phyloP scores from a whole-genome alignment of 2,797 vertebrate species.

The Lepidocolaptes lacrymiger region DNA sequence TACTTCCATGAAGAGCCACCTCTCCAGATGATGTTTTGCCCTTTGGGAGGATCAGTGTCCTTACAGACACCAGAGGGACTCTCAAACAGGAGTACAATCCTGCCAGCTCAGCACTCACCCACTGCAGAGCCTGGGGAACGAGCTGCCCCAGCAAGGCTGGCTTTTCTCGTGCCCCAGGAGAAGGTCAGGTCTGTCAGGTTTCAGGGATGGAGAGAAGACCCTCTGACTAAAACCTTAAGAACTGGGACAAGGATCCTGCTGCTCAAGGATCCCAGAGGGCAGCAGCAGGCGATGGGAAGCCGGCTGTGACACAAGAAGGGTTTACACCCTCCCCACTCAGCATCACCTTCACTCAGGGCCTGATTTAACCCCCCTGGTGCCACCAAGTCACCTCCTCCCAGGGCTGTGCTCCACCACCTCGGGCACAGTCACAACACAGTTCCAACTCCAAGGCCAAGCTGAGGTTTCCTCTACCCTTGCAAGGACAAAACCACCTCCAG shows the following conservation, averaged over 20 bases:
- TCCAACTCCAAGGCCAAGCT: not conserved
- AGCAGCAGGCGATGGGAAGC: not conserved
- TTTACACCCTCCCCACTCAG: not conserved
- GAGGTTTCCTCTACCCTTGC: fast-evolving
- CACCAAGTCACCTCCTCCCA: not conserved
- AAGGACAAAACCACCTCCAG: not conserved
- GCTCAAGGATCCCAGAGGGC: not conserved
- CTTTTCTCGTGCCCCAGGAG: not conserved
- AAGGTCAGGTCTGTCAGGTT: not conserved
- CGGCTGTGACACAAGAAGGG: not conserved
- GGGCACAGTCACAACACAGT: not conserved
- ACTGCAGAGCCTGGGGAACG: not conserved
- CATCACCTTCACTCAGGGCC: not conserved
- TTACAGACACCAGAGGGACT: not conserved
- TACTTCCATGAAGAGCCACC: not conserved
- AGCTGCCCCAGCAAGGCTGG: not conserved
- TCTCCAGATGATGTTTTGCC: not conserved
- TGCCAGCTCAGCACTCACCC: fast-evolving
- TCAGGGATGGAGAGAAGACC: not conserved
- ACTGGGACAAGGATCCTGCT: not conserved
- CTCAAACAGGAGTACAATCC: too few relatives aligned
- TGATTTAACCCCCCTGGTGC: fast-evolving
- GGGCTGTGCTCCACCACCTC: too few relatives aligned
- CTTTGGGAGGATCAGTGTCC: not conserved
- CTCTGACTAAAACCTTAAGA: not conserved